phyloP scores from a whole-genome alignment of 1,140 invertebrate species.

The Aphaenogaster rudis region DNA sequence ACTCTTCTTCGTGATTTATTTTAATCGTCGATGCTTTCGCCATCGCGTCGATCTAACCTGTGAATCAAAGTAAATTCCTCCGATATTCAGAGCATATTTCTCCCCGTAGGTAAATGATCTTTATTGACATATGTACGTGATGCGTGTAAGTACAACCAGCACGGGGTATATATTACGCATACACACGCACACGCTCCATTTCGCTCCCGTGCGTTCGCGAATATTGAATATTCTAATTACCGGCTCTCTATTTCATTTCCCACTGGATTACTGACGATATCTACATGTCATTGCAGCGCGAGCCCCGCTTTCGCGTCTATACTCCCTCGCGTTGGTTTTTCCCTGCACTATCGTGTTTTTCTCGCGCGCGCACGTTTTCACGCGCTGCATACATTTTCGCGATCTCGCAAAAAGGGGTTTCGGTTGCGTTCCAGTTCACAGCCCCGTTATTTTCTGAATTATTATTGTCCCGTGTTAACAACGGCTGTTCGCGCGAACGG shows the following conservation, averaged over 20 bases:
- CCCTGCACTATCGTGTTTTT: background rate
- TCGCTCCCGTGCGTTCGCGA: slow-evolving; percentile 50
- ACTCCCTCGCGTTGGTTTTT: slow-evolving; percentile 30
- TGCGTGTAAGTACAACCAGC: background rate
- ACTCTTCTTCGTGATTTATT: slow-evolving; percentile 2
- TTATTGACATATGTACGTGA: background rate
- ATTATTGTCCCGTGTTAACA: slow-evolving; percentile 37
- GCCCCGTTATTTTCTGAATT: slow-evolving; percentile 13
- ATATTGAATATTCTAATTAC: slow-evolving; percentile 78
- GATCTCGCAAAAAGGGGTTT: slow-evolving; percentile 18
- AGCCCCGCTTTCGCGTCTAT: background rate
- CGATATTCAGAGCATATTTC: slow-evolving; percentile 25
- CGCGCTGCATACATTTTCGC: slow-evolving; percentile 33
- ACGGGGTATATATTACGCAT: background rate
- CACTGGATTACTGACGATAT: slow-evolving; percentile 60
- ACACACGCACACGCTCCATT: background rate
- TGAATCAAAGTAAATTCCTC: background rate
- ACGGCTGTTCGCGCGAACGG: background rate
- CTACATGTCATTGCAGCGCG: slow-evolving; percentile 43
- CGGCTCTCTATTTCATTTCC: slow-evolving; percentile 74
- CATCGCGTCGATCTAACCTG: background rate
- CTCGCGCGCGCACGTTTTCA: slow-evolving; percentile 24
- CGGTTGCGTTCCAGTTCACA: slow-evolving; percentile 18
- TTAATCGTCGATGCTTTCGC: background rate
- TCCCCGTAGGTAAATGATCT: background rate